A percentile compares a stretch with the other conserved stretches of the same genome.
Evolutionary conservation across 64 coral and sea anemone species (phyloP).

Genomic region (Stichodactyla mertensii): DNA sequence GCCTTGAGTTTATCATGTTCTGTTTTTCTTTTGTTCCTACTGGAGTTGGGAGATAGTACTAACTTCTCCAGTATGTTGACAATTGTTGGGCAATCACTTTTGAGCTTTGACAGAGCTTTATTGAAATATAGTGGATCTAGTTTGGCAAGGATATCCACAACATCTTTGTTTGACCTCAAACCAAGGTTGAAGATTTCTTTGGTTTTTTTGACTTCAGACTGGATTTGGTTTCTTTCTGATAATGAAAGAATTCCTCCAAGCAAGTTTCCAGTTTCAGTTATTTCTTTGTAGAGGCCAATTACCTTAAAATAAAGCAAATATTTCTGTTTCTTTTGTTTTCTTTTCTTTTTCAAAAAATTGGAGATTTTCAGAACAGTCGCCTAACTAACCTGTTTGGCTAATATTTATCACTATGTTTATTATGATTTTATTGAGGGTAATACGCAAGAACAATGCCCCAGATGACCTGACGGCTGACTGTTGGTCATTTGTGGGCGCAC

Average conservation of each 20-base stretch:
- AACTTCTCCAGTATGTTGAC: slow-evolving; percentile 23
- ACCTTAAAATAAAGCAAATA: neutral
- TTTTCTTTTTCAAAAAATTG: no score
- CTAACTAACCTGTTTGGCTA: no score
- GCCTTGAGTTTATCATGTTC: slow-evolving; percentile 33
- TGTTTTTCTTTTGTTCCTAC: slow-evolving; percentile 29
- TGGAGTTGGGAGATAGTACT: slow-evolving; percentile 19
- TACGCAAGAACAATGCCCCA: no score
- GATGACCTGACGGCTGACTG: no score
- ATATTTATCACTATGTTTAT: no score
- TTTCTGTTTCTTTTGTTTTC: no score
- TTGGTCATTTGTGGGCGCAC: no score
- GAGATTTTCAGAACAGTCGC: no score
- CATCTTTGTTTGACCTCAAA: slow-evolving; percentile 3
- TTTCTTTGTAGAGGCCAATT: slow-evolving; percentile 25
- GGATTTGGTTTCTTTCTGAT: slow-evolving; percentile 36
- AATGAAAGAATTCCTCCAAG: slow-evolving; percentile 39
- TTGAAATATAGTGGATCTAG: slow-evolving; percentile 21
- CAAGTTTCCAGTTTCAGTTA: slow-evolving; percentile 10
- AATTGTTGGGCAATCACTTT: slow-evolving; percentile 24
- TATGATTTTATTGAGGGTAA: no score
- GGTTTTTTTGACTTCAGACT: slow-evolving; percentile 26
- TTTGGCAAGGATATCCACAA: slow-evolving; percentile 18
- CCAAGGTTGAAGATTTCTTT: slow-evolving; percentile 29
- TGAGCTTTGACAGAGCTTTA: slow-evolving; percentile 24